Evolutionary conservation across 1,140 invertebrate genomes (phyloP).

Genomic region (Pinna nobilis): DNA sequence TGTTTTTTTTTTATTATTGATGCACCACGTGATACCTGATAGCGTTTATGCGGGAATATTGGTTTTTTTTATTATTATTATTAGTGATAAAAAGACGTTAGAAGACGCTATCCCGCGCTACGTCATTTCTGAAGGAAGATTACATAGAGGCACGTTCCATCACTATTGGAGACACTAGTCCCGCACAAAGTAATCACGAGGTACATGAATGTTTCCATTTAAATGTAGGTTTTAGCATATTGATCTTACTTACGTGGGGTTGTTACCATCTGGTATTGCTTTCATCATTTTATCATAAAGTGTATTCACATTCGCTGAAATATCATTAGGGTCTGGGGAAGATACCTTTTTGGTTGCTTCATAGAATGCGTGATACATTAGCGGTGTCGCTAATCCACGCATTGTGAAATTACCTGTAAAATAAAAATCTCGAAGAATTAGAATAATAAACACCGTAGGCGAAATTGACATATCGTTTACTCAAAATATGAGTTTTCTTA

Average conservation of each 20-base stretch:
- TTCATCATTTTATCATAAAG: slow-evolving; percentile 70
- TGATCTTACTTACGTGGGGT: slow-evolving; percentile 11
- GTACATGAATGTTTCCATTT: not conserved
- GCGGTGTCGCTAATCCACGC: slow-evolving; percentile 26
- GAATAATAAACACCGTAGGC: no score
- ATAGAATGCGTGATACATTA: slow-evolving; percentile 42
- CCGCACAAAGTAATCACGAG: not conserved
- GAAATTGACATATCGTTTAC: not conserved
- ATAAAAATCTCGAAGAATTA: not conserved
- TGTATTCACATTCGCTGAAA: slow-evolving; percentile 49
- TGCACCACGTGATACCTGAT: no score
- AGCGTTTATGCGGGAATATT: no score
- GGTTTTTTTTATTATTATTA: no score
- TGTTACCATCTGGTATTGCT: not conserved
- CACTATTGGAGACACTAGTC: not conserved
- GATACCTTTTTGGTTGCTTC: slow-evolving; percentile 52
- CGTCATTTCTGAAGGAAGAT: not conserved
- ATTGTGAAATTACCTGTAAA: slow-evolving; percentile 50
- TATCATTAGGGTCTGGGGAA: slow-evolving; percentile 67
- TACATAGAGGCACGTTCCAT: not conserved
- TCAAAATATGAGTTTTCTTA: not conserved
- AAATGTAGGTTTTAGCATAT: no score
- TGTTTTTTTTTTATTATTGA: no score
- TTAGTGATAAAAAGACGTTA: no score
- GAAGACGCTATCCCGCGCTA: no score